Percentiles rank a stretch among this genome's conserved stretches.
Conservation (phyloP, 30 jellyfish, hydroid and myxozoan species). For the Aurelia sp. region DNA sequence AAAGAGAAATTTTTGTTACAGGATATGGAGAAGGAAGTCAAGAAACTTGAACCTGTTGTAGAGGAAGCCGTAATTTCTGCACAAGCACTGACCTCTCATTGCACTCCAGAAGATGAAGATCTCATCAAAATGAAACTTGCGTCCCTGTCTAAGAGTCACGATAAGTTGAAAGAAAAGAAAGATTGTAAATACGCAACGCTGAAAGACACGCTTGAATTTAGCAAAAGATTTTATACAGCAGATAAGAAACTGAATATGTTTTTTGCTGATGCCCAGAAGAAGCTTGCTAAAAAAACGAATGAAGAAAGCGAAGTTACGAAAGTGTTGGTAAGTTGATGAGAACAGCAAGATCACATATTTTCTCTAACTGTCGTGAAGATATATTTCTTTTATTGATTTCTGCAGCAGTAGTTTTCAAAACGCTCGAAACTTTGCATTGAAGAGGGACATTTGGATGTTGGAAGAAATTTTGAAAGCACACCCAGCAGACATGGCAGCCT, state of each 20-base stretch:
- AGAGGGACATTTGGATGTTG: no score
- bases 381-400: no score
- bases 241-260: conserved; percentile 61
- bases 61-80: conserved; percentile 60
- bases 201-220: conserved; percentile 60
- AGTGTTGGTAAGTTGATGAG: conserved; percentile 7
- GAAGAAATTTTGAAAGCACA: no score
- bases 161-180: conserved; percentile 29
- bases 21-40: conserved; percentile 43
- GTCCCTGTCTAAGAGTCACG: conserved; percentile 27
- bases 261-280: conserved; percentile 29
- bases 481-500: no score
- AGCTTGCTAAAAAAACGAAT: conserved; percentile 17
- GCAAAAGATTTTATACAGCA: conserved; percentile 31
- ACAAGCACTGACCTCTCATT: conserved; percentile 59
- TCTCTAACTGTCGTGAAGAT: no score
- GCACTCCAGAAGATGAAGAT: conserved; percentile 75
- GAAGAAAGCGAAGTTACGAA: conserved; percentile 47
- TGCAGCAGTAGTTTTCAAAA: no score
- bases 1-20: neutral
- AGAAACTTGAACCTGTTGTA: conserved; percentile 43
- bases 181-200: conserved; percentile 30
- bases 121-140: conserved; percentile 53
- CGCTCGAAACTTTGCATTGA: no score
- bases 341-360: neutral